A percentile compares a stretch with the other conserved stretches of the same genome.
phyloP scores from a whole-genome alignment of 2,888 invertebrate species.

The Lypha dubia region DNA sequence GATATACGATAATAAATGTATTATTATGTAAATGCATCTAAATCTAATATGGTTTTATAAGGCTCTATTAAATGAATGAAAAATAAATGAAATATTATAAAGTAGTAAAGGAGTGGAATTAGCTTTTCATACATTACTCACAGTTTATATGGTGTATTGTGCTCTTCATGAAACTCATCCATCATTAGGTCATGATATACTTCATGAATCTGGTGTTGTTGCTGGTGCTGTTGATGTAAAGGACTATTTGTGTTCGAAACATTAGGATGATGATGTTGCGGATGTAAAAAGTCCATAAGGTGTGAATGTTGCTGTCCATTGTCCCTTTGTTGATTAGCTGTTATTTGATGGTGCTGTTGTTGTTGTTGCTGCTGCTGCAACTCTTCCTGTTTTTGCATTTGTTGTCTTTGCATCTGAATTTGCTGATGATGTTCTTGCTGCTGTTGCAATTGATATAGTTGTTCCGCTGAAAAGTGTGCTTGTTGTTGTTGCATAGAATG shows the following conservation, averaged over 20 bases:
- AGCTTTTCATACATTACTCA: constrained; percentile 76
- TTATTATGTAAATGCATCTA: too few species aligned
- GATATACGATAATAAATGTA: too few species aligned
- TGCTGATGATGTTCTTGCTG: constrained; percentile 50
- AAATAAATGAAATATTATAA: background rate
- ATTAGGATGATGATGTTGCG: constrained; percentile 74
- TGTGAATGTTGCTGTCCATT: constrained; percentile 71
- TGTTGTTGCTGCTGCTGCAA: constrained; percentile 27
- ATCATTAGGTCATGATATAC: constrained; percentile 78
- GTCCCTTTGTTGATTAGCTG: constrained; percentile 63
- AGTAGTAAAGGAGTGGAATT: background rate
- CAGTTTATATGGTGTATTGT: constrained; percentile 80
- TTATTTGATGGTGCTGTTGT: constrained; percentile 38
- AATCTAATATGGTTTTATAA: too few species aligned
- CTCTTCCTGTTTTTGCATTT: constrained; percentile 59
- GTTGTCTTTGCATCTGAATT: constrained; percentile 72
- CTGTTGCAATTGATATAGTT: constrained; percentile 55
- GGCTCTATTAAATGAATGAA: too few species aligned
- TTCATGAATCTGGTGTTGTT: constrained; percentile 65
- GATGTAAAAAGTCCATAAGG: constrained; percentile 73
- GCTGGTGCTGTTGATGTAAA: constrained; percentile 63
- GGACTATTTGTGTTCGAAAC: constrained; percentile 73
- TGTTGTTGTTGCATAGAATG: constrained; percentile 60
- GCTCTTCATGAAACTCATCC: constrained; percentile 81
- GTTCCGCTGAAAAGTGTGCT: constrained; percentile 47